Base-by-base conservation (phyloP, 2,888 invertebrate genomes). In the Phengaris arion region DNA sequence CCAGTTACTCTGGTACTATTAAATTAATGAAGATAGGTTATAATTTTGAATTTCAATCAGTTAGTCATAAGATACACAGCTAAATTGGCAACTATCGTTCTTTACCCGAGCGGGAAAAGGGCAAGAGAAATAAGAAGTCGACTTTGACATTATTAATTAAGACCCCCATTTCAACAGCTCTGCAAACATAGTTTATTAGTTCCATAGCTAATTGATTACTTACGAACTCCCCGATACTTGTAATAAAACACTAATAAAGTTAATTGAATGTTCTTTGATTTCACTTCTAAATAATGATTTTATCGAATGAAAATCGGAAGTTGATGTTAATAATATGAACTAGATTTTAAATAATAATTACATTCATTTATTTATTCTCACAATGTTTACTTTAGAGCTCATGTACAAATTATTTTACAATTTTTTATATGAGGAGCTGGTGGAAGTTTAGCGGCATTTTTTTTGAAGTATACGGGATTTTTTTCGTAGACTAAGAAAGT, bases 91-190 rank as follows among this genome's bases (percentile, higher is more conserved):
- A 59, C 15, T 59, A 59, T 59, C 9, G 4, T 9, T 57, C 57
- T 57, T 22, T 3, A 48, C 48, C 48, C 6, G 8, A 12, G 12
- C 35, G 64, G 13, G 12, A 64, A 64, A 64, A 45, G 13, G 12
- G 6, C 64, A 64, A 64, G 64, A 12, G 64, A 64, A 64, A 45
- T 64, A 64, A 64, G 64, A 64, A 22, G 59, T 5, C 59, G 35
- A 64, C 22, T 45, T 35, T 64, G 45, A 35, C 64, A 64, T 64
- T 64, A 64, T 64, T 64, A 64, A 64, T 64, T 45, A 64, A 64
- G 64, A 64, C 35, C 35, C 64, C 45, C 64, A 35, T 64, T 35
- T 64, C 64, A 64, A 64, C 64, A 45, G 64, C 35, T 64, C 64
- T 6, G 35, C 64, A 64, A 45, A 64, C 35, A 45, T 12, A 59